Conservation (phyloP, 1,140 invertebrate species). For the Andrena cerasifolii region DNA sequence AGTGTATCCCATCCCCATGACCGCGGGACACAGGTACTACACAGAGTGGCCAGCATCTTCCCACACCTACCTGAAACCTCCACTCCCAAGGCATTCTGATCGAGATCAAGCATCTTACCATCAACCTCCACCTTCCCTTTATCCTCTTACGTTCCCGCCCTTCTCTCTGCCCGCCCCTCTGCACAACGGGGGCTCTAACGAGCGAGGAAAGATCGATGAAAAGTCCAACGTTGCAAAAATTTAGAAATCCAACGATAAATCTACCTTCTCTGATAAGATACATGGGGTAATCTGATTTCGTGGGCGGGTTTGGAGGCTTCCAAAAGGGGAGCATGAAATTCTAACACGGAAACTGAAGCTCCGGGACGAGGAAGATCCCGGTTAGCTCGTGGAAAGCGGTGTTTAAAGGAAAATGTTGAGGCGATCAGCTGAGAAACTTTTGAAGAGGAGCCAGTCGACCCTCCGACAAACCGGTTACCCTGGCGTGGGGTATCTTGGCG, state of each 20-base stretch:
- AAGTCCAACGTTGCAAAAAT: too few relatives aligned
- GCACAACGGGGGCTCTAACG: background rate
- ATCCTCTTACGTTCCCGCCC: too few relatives aligned
- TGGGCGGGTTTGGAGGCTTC: too few relatives aligned
- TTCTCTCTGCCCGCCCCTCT: background rate
- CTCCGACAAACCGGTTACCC: conserved; percentile 58
- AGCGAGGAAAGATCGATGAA: background rate
- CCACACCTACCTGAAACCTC: conserved; percentile 60
- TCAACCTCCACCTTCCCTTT: background rate
- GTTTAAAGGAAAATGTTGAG: conserved; percentile 18
- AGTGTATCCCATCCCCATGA: background rate
- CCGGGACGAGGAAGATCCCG: background rate
- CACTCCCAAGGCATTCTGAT: conserved; percentile 38
- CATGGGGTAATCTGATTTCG: too few relatives aligned
- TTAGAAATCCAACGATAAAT: too few relatives aligned
- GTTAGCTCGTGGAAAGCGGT: background rate
- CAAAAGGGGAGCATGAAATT: background rate
- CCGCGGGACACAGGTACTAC: conserved; percentile 61
- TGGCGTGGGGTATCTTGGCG: conserved; percentile 56
- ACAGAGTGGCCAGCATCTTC: conserved; percentile 68
- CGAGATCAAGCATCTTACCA: conserved; percentile 39
- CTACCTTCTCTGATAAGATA: too few relatives aligned
- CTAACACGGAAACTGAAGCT: background rate
- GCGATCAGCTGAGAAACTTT: conserved; percentile 58
- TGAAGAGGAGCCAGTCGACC: conserved; percentile 3